A percentile compares a stretch with the other conserved stretches of the same genome.
Conservation (phyloP, 2,113 vertebrate species). For the Syngnathus typhle region DNA sequence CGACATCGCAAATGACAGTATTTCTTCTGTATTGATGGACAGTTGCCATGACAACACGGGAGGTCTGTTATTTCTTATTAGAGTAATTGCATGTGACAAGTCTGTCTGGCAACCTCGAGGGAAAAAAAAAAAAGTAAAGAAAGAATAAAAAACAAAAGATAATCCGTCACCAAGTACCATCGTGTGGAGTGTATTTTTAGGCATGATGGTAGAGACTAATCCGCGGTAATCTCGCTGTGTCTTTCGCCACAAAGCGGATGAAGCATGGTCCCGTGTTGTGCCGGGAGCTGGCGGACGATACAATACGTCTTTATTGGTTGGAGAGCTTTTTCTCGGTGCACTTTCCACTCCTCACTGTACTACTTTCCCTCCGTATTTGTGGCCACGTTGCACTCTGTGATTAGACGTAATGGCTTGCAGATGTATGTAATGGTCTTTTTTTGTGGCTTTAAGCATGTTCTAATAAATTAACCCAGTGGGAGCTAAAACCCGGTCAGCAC, state of each 20-base stretch:
- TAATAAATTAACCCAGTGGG: constrained; percentile 40
- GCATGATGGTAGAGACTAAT: constrained; percentile 17
- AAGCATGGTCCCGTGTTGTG: constrained; percentile 1
- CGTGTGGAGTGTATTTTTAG: constrained; percentile 23
- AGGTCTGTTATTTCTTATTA: constrained; percentile 3
- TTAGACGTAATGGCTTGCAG: constrained; percentile 61
- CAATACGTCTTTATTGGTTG: constrained; percentile 40
- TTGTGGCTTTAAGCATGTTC: constrained; percentile 52
- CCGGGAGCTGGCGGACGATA: constrained; percentile 12
- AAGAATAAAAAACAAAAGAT: background rate
- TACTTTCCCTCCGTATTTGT: constrained; percentile 14
- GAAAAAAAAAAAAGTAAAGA: background rate
- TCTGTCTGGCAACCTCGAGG: background rate
- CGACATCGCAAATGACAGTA: background rate
- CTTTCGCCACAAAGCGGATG: constrained; percentile 18
- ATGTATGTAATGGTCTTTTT: constrained; percentile 58
- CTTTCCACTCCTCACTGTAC: constrained; percentile 30
- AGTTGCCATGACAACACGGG: constrained; percentile 42
- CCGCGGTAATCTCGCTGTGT: constrained; percentile 34
- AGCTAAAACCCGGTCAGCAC: constrained; percentile 24
- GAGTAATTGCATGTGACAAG: constrained; percentile 1
- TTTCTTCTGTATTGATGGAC: background rate
- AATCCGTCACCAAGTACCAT: constrained; percentile 3
- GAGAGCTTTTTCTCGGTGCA: constrained; percentile 21
- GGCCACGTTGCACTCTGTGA: constrained; percentile 36